phyloP scores from a whole-genome alignment of 2,888 invertebrate genomes.

The Pseudococcus jackbeardsleyi region DNA sequence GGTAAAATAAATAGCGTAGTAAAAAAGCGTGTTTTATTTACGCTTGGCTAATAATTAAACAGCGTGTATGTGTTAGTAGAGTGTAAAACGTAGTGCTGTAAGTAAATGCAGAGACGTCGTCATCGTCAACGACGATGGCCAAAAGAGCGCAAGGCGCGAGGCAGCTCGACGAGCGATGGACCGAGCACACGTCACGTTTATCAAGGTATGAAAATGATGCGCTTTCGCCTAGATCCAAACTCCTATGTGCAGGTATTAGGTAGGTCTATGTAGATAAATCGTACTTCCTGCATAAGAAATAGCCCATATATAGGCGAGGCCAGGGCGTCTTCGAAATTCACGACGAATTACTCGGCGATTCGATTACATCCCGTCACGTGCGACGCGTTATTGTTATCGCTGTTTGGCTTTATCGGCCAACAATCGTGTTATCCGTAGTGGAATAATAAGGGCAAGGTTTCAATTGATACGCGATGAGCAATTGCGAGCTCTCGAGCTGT shows the following conservation, averaged over 20 bases:
- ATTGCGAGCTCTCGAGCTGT: background rate
- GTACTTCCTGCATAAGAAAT: conserved; percentile 35
- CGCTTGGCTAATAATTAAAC: conserved; percentile 60
- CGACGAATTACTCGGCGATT: conserved; percentile 24
- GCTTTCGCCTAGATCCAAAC: background rate
- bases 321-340: conserved; percentile 54
- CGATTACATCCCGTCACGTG: conserved; percentile 46
- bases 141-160: background rate
- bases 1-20: conserved; percentile 35
- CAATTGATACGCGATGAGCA: background rate
- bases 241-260: background rate
- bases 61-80: conserved; percentile 41
- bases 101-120: background rate
- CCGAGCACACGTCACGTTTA: conserved; percentile 53
- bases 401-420: background rate
- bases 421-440: conserved; percentile 14
- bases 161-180: background rate
- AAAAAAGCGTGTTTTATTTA: conserved; percentile 59
- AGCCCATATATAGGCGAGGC: background rate
- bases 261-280: background rate
- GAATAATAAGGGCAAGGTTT: conserved; percentile 50
- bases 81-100: conserved; percentile 46
- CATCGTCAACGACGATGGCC: background rate
- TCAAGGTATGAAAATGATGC: conserved; percentile 18
- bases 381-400: conserved; percentile 21